phyloP scores from a whole-genome alignment of 1,140 invertebrate species.

The Latrodectus geometricus region DNA sequence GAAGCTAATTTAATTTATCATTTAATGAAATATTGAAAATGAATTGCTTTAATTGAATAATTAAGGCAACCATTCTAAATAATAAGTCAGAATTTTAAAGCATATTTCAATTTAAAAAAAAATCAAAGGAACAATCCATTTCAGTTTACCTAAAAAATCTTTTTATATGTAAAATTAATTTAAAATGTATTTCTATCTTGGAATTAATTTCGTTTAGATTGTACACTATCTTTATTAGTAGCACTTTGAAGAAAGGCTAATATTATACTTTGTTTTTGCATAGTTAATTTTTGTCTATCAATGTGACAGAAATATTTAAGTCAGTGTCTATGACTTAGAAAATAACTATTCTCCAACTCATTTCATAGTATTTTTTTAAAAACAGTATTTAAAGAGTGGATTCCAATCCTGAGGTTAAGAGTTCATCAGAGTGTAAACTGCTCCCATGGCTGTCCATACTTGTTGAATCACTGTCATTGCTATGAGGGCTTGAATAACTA shows the following conservation, averaged over 20 bases:
- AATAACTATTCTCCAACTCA: neutral
- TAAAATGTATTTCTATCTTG: neutral
- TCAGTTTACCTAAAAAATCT: neutral
- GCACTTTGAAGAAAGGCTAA: neutral
- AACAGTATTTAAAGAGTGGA: constrained; percentile 63
- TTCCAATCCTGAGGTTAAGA: constrained; percentile 63
- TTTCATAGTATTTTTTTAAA: neutral
- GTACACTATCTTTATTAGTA: neutral
- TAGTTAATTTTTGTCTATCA: constrained; percentile 5
- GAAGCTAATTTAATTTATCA: neutral
- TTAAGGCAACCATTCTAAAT: constrained; percentile 33
- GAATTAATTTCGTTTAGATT: neutral
- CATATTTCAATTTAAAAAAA: neutral
- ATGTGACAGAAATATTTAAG: constrained; percentile 40
- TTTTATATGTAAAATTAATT: neutral
- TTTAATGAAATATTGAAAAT: neutral
- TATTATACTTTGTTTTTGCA: neutral
- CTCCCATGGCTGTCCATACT: constrained; percentile 76
- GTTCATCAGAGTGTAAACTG: constrained; percentile 64
- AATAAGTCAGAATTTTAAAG: no score
- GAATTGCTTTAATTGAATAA: constrained; percentile 30
- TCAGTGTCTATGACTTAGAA: constrained; percentile 12
- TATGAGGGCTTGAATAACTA: constrained; percentile 83
- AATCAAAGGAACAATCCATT: neutral
- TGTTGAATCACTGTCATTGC: constrained; percentile 83